Evolutionary conservation across 1,140 invertebrate genomes (phyloP), one percentile per base, ranked within the genome.

Genomic region (Drosophila burlai): DNA sequence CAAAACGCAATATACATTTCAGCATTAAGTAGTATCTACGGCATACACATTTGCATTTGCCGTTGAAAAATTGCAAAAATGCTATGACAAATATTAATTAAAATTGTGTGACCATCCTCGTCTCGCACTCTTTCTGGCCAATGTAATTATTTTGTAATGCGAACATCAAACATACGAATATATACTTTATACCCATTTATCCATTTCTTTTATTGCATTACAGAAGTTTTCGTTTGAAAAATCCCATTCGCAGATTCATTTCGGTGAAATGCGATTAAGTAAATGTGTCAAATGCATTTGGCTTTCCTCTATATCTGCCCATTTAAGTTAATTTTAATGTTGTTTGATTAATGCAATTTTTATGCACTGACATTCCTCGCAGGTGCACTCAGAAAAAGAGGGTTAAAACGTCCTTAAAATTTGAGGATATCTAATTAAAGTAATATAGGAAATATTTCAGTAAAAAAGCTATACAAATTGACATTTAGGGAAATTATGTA

Each of bases 321-420:
- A 89, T 86, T 86, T 80, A 89, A 87, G 83, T 87, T 86, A 83
- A 86, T 86, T 86, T 86, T 77, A 83, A 83, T 87, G 83, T 73
- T 86, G 80, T 86, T 86, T 77, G 71, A 71, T 89, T 86, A 86
- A 86, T 86, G 83, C 84, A 46, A 64, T 86, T 86, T 87, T 83
- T 81, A 83, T 87, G 84, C 87, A 86, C 60, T 76, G 21, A 40
- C 57, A 57, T 57, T 40, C 13, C 36, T 57, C 8, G 3, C 15
- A 40, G 54, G 21, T 57, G 54, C 54, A 57, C 54, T 38, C 9
- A 24, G 5, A 55, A 38, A 55, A 55, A 38, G 9, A 3, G 6
- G 18, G 4, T 15, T 1, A 9, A 5, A 4, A 13, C 0, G 1
- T 34, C 1, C 3, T 15, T 0, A 6, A 7, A 34, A 29, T 13